Percentiles rank a stretch among this genome's conserved stretches.
These are phyloP conservation scores for Ephialtes manifestator DNA, from an alignment of 2,888 invertebrate species.

Conservation along the genomic window DNA sequence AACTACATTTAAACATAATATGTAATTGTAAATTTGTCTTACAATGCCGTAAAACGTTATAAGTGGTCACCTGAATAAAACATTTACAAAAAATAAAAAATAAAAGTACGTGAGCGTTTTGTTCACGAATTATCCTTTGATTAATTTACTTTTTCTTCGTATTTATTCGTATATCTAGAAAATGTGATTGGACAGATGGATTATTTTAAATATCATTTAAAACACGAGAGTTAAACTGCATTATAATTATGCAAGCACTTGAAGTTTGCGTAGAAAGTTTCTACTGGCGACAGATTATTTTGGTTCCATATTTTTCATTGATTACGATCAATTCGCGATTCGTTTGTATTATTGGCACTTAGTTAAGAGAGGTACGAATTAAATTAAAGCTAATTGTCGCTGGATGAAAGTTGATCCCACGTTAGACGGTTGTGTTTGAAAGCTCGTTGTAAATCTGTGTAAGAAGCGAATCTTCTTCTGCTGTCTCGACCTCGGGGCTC, in stretches of 20 bases:
- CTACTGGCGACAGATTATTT: conserved; percentile 50
- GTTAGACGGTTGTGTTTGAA: conserved; percentile 82
- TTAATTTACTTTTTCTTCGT: conserved; percentile 4
- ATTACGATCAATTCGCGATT: conserved; percentile 39
- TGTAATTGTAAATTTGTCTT: conserved; percentile 67
- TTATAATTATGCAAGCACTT: conserved; percentile 50
- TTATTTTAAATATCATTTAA: conserved; percentile 52
- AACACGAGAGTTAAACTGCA: conserved; percentile 57
- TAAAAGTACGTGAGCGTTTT: not conserved
- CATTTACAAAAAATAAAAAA: conserved; percentile 38
- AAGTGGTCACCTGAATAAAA: conserved; percentile 61
- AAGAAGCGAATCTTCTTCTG: conserved; percentile 78
- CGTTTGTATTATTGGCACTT: conserved; percentile 70
- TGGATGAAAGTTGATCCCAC: conserved; percentile 76
- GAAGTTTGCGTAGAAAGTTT: conserved; percentile 50
- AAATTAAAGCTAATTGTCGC: conserved; percentile 68
- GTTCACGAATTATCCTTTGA: not conserved
- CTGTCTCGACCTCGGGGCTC: conserved; percentile 78
- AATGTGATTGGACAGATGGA: conserved; percentile 59
- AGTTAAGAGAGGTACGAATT: conserved; percentile 70
- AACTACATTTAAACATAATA: conserved; percentile 41
- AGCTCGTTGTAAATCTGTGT: conserved; percentile 84
- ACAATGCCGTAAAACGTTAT: conserved; percentile 44
- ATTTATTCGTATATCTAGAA: conserved; percentile 50
- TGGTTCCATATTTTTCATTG: conserved; percentile 38